Conservation (phyloP, 1,140 invertebrate genomes). For the Lordiphosa clarofinis region DNA sequence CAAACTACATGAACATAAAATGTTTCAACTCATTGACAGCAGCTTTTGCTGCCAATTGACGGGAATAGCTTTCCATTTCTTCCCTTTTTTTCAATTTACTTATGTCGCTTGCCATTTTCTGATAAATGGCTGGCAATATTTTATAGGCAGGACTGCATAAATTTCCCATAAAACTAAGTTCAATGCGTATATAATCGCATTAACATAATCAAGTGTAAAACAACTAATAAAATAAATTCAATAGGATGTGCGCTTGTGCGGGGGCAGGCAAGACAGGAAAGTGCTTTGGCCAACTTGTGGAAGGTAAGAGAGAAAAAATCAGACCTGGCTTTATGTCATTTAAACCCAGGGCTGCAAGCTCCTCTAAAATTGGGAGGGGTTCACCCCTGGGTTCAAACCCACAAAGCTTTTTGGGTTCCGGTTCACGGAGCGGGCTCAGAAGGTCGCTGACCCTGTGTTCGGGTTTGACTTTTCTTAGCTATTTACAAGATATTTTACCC, state of each 20-base stretch:
- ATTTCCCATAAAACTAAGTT: slow-evolving; percentile 60
- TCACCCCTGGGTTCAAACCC: no score
- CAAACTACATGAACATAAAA: slow-evolving; percentile 41
- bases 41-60: slow-evolving; percentile 32
- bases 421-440: no score
- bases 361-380: no score
- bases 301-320: not conserved
- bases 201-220: slow-evolving; percentile 59
- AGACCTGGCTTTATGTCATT: not conserved
- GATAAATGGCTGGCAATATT: slow-evolving; percentile 57
- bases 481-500: no score
- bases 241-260: slow-evolving; percentile 45
- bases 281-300: slow-evolving; percentile 20
- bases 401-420: no score
- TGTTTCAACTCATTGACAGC: slow-evolving; percentile 55
- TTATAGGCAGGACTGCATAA: slow-evolving; percentile 56
- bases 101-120: slow-evolving; percentile 39
- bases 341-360: no score
- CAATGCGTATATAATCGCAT: slow-evolving; percentile 56
- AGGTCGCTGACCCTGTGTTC: no score
- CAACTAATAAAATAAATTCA: slow-evolving; percentile 70
- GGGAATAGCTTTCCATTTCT: slow-evolving; percentile 24
- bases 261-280: slow-evolving; percentile 5
- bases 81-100: slow-evolving; percentile 53
- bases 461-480: no score